These are phyloP conservation scores for Amblyteles armatorius DNA, from an alignment of 2,888 invertebrate species.

Conservation along the genomic window DNA sequence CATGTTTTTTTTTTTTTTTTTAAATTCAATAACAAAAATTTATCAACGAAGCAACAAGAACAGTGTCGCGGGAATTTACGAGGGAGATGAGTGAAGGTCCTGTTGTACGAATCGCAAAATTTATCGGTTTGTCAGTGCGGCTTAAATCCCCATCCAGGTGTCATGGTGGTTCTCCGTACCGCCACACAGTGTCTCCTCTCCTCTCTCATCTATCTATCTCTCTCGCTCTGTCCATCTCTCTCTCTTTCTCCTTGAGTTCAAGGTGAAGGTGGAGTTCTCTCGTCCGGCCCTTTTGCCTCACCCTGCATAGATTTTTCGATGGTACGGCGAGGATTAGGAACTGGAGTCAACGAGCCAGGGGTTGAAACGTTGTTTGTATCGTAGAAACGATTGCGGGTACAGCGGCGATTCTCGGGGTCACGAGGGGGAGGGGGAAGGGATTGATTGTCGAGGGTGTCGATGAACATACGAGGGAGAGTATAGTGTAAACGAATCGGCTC, in stretches of 20 bases:
- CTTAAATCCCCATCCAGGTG: conserved; percentile 27
- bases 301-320: conserved; percentile 30
- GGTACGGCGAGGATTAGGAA: neutral
- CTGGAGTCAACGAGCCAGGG: neutral
- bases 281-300: conserved; percentile 40
- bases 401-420: conserved; percentile 2
- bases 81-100: neutral
- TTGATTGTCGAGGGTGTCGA: conserved; percentile 2
- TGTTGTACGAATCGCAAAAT: neutral
- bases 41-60: neutral
- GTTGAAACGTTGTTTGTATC: neutral
- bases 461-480: conserved; percentile 11
- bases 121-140: neutral
- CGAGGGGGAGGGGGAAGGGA: neutral
- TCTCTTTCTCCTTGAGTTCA: conserved; percentile 54
- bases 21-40: neutral
- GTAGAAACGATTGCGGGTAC: neutral
- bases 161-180: conserved; percentile 53
- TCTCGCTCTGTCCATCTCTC: neutral
- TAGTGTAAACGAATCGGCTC: neutral
- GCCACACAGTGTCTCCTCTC: conserved; percentile 55
- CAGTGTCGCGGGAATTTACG: neutral
- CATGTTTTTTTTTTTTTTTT: neutral
- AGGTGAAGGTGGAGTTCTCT: conserved; percentile 67
- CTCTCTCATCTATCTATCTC: conserved; percentile 22